Evolutionary conservation across 2,888 invertebrate genomes (phyloP).

Genomic region (Diaperis boleti): DNA sequence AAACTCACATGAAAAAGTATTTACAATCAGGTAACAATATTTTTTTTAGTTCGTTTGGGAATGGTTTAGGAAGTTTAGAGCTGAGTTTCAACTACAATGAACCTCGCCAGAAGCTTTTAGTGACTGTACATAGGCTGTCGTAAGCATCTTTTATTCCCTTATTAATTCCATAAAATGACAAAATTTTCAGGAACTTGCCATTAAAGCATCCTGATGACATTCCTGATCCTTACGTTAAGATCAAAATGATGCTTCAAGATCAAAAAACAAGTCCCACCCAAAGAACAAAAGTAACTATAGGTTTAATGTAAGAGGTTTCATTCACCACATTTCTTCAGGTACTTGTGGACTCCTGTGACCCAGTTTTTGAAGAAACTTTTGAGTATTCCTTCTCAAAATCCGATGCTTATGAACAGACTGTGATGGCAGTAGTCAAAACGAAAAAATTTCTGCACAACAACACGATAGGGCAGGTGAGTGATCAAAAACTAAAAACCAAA

Average conservation of each 20-base stretch:
- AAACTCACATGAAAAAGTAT: too few species aligned
- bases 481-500: background rate
- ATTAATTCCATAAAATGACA: background rate
- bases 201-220: constrained; percentile 83
- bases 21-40: too few species aligned
- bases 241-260: constrained; percentile 84
- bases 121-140: constrained; percentile 89
- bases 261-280: constrained; percentile 49
- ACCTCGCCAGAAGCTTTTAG: constrained; percentile 80
- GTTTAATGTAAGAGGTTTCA: too few species aligned
- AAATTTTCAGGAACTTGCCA: constrained; percentile 77
- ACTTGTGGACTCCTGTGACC: constrained; percentile 87
- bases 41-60: constrained; percentile 29
- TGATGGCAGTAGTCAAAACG: constrained; percentile 85
- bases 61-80: constrained; percentile 77
- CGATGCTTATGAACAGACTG: constrained; percentile 78
- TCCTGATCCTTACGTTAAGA: constrained; percentile 90
- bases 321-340: too few species aligned
- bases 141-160: constrained; percentile 67
- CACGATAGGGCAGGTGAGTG: constrained; percentile 69
- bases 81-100: constrained; percentile 85
- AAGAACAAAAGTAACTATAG: too few species aligned
- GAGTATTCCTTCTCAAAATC: constrained; percentile 85
- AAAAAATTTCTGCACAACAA: constrained; percentile 80
- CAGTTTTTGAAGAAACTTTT: constrained; percentile 88